Base-by-base conservation (phyloP, 2,888 invertebrate genomes). In the Trichacis sp. region DNA sequence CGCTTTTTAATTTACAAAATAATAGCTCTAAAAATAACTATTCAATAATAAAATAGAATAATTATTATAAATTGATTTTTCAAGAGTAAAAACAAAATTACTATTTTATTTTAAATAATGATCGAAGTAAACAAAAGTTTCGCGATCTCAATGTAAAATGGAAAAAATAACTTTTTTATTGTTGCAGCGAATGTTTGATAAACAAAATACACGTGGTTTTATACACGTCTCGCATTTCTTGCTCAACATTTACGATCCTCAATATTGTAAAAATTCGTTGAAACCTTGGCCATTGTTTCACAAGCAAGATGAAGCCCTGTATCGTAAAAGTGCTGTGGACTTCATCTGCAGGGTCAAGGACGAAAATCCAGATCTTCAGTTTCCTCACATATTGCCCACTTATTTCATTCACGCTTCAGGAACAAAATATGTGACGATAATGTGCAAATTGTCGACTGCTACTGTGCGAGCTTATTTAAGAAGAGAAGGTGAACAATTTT, bases 131-230 rank as follows among this genome's bases (percentile, higher is more conserved):
- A n/a, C n/a, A n/a, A n/a, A n/a, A n/a, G n/a, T n/a, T n/a, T n/a
- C n/a, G n/a, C n/a, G n/a, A n/a, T n/a, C n/a, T n/a, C n/a, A n/a
- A n/a, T n/a, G n/a, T n/a, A n/a, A n/a, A n/a, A n/a, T n/a, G n/a
- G n/a, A n/a, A n/a, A n/a, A n/a, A n/a, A n/a, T n/a, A n/a, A n/a
- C n/a, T n/a, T n/a, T n/a, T n/a, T n/a, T n/a, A n/a, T n/a, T n/a
- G n/a, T 54, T 65, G 1, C 45, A 83, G 83, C 78, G 78, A 45
- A 84, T 84, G 83, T 84, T 84, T 52, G 77, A 81, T 12, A 83
- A 80, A 49, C 83, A 83, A 0, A 84, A 84, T 45, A 79, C 82
- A 5, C 17, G 71, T 1, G 84, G 83, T 29, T 83, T 84, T 43
- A 68, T 82, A 33, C 73, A 79, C 1, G 71, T 78, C 1, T 77